Conservation (phyloP, 2,113 vertebrate genomes). For the Pangasianodon gigas region DNA sequence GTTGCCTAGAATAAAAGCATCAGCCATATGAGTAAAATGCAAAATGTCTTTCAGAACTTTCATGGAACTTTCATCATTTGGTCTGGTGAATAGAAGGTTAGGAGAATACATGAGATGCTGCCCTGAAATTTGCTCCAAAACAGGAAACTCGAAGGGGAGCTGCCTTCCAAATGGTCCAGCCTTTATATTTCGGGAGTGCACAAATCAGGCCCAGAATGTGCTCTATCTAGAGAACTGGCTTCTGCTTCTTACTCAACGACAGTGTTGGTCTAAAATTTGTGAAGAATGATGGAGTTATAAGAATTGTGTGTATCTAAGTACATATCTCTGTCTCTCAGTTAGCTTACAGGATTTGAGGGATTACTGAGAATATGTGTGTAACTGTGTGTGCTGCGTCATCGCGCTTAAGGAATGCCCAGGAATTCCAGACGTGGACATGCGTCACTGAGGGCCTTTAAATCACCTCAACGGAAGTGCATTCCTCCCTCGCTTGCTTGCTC, state of each 20-base stretch:
- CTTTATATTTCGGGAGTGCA: not conserved
- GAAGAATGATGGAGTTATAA: not conserved
- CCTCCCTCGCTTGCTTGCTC: slow-evolving; percentile 13
- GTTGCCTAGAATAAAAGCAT: slow-evolving; percentile 4
- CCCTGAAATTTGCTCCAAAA: slow-evolving; percentile 11
- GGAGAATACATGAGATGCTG: not conserved
- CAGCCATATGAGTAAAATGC: not conserved
- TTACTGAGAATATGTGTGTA: not conserved
- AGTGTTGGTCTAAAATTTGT: not conserved
- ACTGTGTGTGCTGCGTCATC: slow-evolving; percentile 19
- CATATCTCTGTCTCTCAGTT: not conserved
- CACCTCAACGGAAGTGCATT: slow-evolving; percentile 40
- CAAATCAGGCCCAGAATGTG: not conserved
- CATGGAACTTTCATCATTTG: not conserved
- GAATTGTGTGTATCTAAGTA: not conserved
- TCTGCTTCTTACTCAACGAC: not conserved
- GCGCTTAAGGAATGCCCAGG: slow-evolving; percentile 30
- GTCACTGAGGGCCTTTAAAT: slow-evolving; percentile 43
- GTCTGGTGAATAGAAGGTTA: not conserved
- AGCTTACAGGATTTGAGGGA: not conserved
- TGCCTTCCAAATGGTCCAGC: not conserved
- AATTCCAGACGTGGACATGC: slow-evolving; percentile 42
- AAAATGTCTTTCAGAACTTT: not conserved
- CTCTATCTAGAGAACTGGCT: not conserved
- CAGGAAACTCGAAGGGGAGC: not conserved